Percentiles rank a stretch among this genome's conserved stretches.
Evolutionary conservation across 2,888 invertebrate species (phyloP).

Genomic region (Drosophila antonietae): DNA sequence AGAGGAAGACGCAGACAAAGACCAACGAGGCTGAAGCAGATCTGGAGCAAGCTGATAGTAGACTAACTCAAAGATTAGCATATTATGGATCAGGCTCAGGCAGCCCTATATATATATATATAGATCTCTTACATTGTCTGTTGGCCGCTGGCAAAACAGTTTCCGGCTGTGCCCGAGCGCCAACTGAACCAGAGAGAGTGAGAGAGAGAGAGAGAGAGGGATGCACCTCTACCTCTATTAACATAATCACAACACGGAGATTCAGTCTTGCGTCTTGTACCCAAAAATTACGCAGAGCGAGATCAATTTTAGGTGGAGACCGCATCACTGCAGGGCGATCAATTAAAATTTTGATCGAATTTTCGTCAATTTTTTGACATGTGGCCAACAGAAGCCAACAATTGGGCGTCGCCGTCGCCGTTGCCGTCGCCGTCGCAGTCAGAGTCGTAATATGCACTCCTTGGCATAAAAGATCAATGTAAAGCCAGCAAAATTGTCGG

Average conservation of each 20-base stretch:
- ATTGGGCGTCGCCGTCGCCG: constrained; percentile 42
- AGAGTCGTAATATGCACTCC: constrained; percentile 40
- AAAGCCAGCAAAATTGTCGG: constrained; percentile 75
- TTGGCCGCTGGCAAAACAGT: constrained; percentile 71
- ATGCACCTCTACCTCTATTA: constrained; percentile 71
- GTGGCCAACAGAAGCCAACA: constrained; percentile 80
- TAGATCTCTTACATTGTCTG: constrained; percentile 19
- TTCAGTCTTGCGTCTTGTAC: constrained; percentile 54
- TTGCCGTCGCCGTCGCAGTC: constrained; percentile 23
- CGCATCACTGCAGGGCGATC: constrained; percentile 85
- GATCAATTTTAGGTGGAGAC: constrained; percentile 79
- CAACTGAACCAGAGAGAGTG: constrained; percentile 32
- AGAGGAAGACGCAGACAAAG: neutral
- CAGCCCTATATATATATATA: constrained; percentile 9
- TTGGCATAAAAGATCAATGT: constrained; percentile 67
- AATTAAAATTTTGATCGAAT: constrained; percentile 86
- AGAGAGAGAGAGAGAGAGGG: constrained; percentile 24
- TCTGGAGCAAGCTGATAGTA: constrained; percentile 52
- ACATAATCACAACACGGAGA: constrained; percentile 81
- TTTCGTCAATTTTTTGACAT: constrained; percentile 85
- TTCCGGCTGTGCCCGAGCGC: constrained; percentile 73
- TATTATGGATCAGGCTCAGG: constrained; percentile 47
- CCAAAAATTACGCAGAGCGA: constrained; percentile 73
- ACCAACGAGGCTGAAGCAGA: constrained; percentile 15
- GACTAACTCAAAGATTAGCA: constrained; percentile 48